A percentile compares a stretch with the other conserved stretches of the same genome.
Conservation (phyloP, 2,888 invertebrate species). For the Antheraea yamamai region DNA sequence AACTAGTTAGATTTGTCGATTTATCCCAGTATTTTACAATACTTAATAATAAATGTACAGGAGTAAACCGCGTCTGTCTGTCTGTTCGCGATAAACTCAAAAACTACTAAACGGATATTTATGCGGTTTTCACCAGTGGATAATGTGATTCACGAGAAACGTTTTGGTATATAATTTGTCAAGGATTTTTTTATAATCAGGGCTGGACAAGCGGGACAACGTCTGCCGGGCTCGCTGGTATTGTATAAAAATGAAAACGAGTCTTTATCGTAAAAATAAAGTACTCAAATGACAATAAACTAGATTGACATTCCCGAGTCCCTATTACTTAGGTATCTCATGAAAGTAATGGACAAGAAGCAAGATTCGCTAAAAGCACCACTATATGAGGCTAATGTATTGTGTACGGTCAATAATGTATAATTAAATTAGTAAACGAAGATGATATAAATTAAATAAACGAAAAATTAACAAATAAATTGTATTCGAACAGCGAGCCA, state of each 20-base stretch:
- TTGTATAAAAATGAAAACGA: background rate
- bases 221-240: too few species aligned
- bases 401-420: background rate
- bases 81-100: too few species aligned
- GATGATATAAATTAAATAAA: background rate
- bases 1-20: background rate
- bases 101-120: too few species aligned
- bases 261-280: background rate
- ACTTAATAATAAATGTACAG: background rate
- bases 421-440: background rate
- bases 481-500: too few species aligned
- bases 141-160: too few species aligned
- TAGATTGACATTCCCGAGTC: constrained; percentile 25
- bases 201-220: too few species aligned
- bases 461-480: background rate
- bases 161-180: too few species aligned
- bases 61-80: too few species aligned
- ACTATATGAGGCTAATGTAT: background rate
- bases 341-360: constrained; percentile 19
- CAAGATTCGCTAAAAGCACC: constrained; percentile 3
- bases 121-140: too few species aligned
- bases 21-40: background rate
- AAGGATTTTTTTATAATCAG: too few species aligned
- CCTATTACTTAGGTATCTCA: constrained; percentile 15
- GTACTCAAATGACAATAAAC: constrained; percentile 30